Base-by-base conservation (phyloP, 2,113 vertebrate genomes). In the Siphamia tubifer region DNA sequence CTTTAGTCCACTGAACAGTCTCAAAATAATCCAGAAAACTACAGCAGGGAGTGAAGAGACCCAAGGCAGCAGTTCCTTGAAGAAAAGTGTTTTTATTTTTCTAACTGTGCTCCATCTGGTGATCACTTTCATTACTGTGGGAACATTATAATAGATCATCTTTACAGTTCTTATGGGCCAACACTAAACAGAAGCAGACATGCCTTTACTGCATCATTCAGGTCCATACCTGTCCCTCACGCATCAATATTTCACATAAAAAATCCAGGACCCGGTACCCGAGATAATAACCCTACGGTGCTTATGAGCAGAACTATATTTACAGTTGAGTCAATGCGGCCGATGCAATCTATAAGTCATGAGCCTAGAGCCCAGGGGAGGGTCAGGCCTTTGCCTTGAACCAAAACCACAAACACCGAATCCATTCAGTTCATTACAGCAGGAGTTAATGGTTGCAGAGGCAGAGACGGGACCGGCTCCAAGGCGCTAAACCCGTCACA, bases 281-380 rank as follows among this genome's bases (percentile, higher is more conserved):
- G 1, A 43, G 49, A n/a, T 49, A 65, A 81, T 54, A 39, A 73
- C 63, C 66, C 47, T n/a, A 3, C 24, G 4, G 55, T 52, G 55
- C 54, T 79, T 31, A 45, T 62, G 74, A 72, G 55, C 54, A 44
- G 10, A 61, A 77, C 45, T 58, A 38, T 83, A 83, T 73, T 87
- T 83, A 85, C 87, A 82, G 74, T 81, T 69, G 58, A 82, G 78
- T 56, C 74, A 51, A 68, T 82, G 47, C 65, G 69, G 77, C 67
- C 32, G 16, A 12, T 32, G 62, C 61, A 43, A 79, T 86, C 77
- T 36, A 78, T 86, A 68, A 78, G 45, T 82, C 61, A 87, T 68
- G 72, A 82, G 79, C 65, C 3, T 9, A 8, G 42, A 64, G 57
- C 79, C 56, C 71, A 19, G 32, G 63, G 72, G 62, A 79, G 66